These are phyloP conservation scores for Drosophila albomicans DNA, from an alignment of 1,140 invertebrate species.

Conservation along the genomic window DNA sequence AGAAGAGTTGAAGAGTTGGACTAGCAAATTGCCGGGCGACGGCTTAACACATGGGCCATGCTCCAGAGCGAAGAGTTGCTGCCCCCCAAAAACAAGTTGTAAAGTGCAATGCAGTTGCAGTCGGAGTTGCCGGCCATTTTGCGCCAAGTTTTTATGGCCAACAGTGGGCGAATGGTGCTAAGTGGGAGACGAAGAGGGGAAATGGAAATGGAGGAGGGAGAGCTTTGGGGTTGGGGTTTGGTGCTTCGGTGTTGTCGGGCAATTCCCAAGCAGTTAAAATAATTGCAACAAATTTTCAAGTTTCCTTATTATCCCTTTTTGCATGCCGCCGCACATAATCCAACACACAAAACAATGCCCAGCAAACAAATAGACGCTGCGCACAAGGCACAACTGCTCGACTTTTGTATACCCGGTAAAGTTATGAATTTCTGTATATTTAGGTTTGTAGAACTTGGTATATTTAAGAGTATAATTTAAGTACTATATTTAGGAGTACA, in stretches of 20 bases:
- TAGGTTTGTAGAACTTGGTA: too few relatives aligned
- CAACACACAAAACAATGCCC: constrained; percentile 43
- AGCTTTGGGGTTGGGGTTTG: neutral
- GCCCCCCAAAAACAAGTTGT: constrained; percentile 51
- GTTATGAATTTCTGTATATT: neutral
- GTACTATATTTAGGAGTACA: too few relatives aligned
- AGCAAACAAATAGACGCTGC: neutral
- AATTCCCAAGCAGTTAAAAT: constrained; percentile 78
- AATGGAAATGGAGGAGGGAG: neutral
- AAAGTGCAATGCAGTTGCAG: constrained; percentile 42
- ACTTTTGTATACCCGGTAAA: neutral
- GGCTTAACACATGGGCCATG: constrained; percentile 17
- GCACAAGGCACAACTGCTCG: neutral
- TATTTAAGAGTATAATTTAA: too few relatives aligned
- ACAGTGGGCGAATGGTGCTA: neutral
- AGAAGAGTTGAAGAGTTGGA: neutral
- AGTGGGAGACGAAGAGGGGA: neutral
- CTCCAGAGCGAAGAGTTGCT: constrained; percentile 8
- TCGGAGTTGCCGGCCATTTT: constrained; percentile 23
- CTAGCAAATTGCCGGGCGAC: constrained; percentile 15
- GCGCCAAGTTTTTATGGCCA: constrained; percentile 28
- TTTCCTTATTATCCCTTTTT: constrained; percentile 72
- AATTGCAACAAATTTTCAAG: constrained; percentile 82
- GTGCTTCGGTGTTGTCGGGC: constrained; percentile 24
- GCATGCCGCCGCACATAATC: constrained; percentile 63